Evolutionary conservation across 92 coral and sea anemone species (phyloP), one percentile per base, ranked within the genome.

Genomic region (Heliopora coerulea): DNA sequence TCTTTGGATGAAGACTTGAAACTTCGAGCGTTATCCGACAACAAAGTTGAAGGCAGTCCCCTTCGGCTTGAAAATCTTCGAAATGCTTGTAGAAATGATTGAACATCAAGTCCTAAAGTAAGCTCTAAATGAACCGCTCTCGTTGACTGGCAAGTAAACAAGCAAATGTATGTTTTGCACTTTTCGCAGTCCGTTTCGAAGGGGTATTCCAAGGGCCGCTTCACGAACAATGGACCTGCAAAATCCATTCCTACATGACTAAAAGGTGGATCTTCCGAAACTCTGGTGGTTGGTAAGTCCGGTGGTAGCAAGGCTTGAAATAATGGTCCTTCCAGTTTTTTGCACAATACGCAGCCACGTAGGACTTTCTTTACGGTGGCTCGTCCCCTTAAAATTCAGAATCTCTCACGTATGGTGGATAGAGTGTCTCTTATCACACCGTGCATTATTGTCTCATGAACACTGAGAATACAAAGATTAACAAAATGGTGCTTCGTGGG

Each of bases 1-100:
- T 82, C 82, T 39, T 49, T 82, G 24, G 82, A 74, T 28, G 82
- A 50, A 14, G 69, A 49, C 40, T 50, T 56, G 37, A 62, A 82
- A 15, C 46, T 65, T 17, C 74, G 75, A 7, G 78, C 86, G 59
- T 82, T 75, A 33, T 75, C 86, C 33, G 86, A 82, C 41, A 82
- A n/a, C 25, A 82, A 20, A 37, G 78, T 64, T 25, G 78, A 30
- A 13, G 68, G 68, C 20, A 62, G 31, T 26, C 68, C 68, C 20
- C 68, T 62, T 27, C 68, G 41, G 23, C 68, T 28, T 23, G 46
- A 8, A 21, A 62, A 62, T 6, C 68, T 30, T 4, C 82, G 68
- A 42, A 82, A 74, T 21, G 81, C 78, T 44, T 26, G 56, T 39
- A 82, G 44, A 15, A 82, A 74, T 17, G 48, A 35, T 30, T 62